Evolutionary conservation across 2,113 vertebrate genomes (phyloP), one percentile per base, ranked within the genome.

Genomic region (Phalacrocorax pelagicus): DNA sequence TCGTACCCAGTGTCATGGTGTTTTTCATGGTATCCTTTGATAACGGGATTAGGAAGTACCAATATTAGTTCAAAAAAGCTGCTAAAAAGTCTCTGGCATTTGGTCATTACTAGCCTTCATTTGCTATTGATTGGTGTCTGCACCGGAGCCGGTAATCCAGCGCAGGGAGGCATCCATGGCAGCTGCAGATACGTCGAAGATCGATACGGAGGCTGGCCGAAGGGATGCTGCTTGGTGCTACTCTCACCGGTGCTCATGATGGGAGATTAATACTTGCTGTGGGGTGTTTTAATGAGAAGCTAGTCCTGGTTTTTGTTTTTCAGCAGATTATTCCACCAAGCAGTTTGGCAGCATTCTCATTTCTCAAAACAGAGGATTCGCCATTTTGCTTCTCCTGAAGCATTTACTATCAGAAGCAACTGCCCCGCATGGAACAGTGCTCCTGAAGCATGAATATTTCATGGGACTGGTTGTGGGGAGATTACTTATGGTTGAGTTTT

Each of bases 41-140:
- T 91, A 95, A 95, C 5, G 2, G 94, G 96, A 94, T 95, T 95
- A 96, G 83, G 92, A 69, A 90, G 83, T 14, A 94, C 94, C 91
- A 91, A 94, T 94, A 94, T 92, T 47, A 89, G 92, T 91, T 97
- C 83, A 94, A 91, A 96, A 93, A 87, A 75, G 81, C 94, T 81
- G 66, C 73, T 81, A 75, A 23, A 22, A 94, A 87, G 70, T 87
- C 70, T 42, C 91, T 85, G 94, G 86, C 81, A 66, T 69, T 94
- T 94, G 95, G 91, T 92, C 78, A 80, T 92, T 91, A 47, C 87
- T 54, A 82, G 61, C 38, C 87, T 63, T 52, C 57, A 81, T 66
- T 72, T 47, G 1, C 49, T 96, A 80, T 85, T n/a, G 96, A 94
- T 85, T 3, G n/a, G 66, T 40, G 94, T 40, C 72, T 81, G 90